Evolutionary conservation across 2,797 vertebrate genomes (phyloP).

Genomic region (Pseudochaenichthys georgianus): DNA sequence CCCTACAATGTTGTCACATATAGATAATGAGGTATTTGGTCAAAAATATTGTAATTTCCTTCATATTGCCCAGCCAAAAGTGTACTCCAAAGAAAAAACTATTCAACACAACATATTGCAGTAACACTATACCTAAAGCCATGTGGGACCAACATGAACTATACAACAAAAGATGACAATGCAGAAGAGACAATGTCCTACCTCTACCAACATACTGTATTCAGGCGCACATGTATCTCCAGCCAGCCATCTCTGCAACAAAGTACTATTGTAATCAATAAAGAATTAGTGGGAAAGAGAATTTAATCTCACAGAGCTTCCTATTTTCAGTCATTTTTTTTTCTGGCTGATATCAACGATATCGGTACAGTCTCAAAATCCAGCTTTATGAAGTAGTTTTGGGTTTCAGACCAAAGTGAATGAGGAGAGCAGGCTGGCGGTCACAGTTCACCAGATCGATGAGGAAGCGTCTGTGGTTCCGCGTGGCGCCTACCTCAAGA

Average conservation of each 20-base stretch:
- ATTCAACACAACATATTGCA: background rate
- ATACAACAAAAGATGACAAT: background rate
- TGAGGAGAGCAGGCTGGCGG: conserved; percentile 90
- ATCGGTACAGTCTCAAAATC: background rate
- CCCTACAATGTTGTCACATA: too few species aligned
- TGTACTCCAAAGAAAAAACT: background rate
- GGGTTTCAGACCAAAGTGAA: conserved; percentile 84
- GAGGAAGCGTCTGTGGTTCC: conserved; percentile 90
- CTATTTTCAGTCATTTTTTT: background rate
- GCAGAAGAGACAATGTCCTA: background rate
- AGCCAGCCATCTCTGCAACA: background rate
- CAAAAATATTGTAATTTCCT: too few species aligned
- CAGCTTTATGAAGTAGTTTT: background rate
- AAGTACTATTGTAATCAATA: background rate
- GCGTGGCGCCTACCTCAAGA: conserved; percentile 90
- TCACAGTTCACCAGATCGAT: conserved; percentile 89
- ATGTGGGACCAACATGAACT: background rate
- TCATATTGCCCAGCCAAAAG: too few species aligned
- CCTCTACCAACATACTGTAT: background rate
- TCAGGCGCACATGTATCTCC: background rate
- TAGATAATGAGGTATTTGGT: too few species aligned
- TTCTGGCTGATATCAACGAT: background rate
- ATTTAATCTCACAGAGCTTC: background rate
- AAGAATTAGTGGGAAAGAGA: background rate
- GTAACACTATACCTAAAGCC: background rate